Evolutionary conservation across 2,888 invertebrate species (phyloP).

Genomic region (Synergus itoensis): DNA sequence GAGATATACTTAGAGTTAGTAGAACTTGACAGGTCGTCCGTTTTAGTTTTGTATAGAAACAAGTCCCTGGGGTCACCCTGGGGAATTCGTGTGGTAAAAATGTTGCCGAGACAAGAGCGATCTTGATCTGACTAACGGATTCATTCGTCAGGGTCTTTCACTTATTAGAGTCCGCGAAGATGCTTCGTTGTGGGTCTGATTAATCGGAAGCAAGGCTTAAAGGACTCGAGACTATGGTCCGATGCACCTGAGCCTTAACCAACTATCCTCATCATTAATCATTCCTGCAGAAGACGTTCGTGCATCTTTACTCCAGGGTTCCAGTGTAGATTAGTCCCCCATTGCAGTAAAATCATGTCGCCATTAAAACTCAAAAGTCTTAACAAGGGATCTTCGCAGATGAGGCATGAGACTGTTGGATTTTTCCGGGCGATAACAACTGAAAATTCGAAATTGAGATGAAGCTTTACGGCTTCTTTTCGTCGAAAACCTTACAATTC

Average conservation of each 20-base stretch:
- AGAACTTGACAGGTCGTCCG: background rate
- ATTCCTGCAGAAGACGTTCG: constrained; percentile 27
- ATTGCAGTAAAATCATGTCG: constrained; percentile 13
- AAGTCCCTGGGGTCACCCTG: background rate
- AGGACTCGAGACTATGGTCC: constrained; percentile 4
- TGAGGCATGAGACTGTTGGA: background rate
- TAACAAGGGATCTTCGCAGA: background rate
- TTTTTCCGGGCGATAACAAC: background rate
- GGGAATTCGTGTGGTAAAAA: constrained; percentile 5
- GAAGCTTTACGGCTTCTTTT: background rate
- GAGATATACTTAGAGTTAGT: background rate
- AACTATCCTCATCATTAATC: constrained; percentile 34
- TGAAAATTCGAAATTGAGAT: constrained; percentile 16
- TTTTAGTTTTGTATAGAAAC: background rate
- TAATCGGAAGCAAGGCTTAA: constrained; percentile 26
- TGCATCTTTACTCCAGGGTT: constrained; percentile 4
- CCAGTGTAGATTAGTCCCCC: constrained; percentile 19
- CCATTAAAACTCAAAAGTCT: background rate
- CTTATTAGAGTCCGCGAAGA: constrained; percentile 12
- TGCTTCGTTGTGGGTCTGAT: constrained; percentile 33
- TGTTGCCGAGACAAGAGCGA: background rate
- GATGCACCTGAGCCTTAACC: constrained; percentile 7
- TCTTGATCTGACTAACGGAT: constrained; percentile 22
- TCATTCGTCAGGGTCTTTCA: constrained; percentile 15
- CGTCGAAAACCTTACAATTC: background rate